phyloP scores from a whole-genome alignment of 2,113 vertebrate genomes.

The Eulemur macaco region DNA sequence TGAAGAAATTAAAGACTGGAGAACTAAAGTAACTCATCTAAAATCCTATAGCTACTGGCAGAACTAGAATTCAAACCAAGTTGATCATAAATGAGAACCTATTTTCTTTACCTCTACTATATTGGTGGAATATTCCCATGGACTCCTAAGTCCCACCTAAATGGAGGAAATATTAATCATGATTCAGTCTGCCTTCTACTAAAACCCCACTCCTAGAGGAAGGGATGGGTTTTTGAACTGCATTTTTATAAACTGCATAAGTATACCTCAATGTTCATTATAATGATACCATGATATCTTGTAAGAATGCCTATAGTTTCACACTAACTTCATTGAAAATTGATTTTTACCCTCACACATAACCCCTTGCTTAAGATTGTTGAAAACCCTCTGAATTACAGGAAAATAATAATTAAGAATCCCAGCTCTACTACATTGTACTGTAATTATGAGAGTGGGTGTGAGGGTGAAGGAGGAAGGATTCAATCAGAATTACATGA shows the following conservation, averaged over 20 bases:
- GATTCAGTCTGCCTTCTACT: neutral
- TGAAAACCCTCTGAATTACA: neutral
- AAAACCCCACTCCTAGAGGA: neutral
- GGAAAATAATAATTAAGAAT: neutral
- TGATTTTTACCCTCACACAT: neutral
- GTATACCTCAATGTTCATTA: neutral
- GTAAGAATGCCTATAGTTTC: neutral
- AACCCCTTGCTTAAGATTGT: neutral
- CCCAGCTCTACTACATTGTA: neutral
- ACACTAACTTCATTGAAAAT: neutral
- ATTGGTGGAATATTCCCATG: neutral
- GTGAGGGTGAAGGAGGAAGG: neutral
- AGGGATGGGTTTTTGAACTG: neutral
- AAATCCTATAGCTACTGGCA: neutral
- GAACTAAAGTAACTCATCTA: slow-evolving; percentile 5
- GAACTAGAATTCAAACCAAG: slow-evolving; percentile 19
- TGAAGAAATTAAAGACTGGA: neutral
- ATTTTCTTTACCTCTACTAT: neutral
- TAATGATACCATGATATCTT: neutral
- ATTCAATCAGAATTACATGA: neutral
- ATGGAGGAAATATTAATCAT: neutral
- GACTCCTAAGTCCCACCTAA: neutral
- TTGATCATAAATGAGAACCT: neutral
- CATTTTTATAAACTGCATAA: neutral
- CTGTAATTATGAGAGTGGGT: neutral